phyloP scores from a whole-genome alignment of 1,140 invertebrate species.

The Psix sp. region DNA sequence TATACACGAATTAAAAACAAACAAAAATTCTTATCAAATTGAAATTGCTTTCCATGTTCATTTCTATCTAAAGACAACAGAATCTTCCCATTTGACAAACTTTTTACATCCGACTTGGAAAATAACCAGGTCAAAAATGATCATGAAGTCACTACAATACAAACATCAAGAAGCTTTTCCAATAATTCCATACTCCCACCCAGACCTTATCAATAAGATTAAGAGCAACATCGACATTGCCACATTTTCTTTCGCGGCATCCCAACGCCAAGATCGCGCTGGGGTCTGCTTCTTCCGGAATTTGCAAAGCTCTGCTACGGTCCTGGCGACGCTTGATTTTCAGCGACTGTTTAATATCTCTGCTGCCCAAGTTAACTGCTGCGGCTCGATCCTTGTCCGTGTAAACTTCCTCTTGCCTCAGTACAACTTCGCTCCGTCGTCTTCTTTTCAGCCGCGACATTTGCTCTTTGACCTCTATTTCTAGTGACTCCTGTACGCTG shows the following conservation, averaged over 20 bases:
- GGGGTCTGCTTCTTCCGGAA: slow-evolving; percentile 88
- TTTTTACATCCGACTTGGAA: no score
- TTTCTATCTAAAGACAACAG: no score
- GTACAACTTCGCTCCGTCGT: slow-evolving; percentile 66
- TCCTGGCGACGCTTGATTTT: slow-evolving; percentile 88
- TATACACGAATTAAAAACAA: no score
- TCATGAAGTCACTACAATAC: no score
- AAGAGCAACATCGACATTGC: slow-evolving; percentile 83
- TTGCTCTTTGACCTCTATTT: slow-evolving; percentile 75
- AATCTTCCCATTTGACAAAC: no score
- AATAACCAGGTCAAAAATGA: no score
- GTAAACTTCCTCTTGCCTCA: slow-evolving; percentile 85
- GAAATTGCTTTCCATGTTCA: no score
- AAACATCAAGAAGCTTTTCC: no score
- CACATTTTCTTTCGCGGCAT: slow-evolving; percentile 84
- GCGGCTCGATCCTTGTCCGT: slow-evolving; percentile 94
- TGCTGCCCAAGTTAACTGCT: slow-evolving; percentile 88
- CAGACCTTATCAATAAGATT: slow-evolving; percentile 88
- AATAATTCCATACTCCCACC: no score
- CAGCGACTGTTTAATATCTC: slow-evolving; percentile 90
- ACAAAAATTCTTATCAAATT: no score
- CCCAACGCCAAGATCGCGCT: slow-evolving; percentile 85
- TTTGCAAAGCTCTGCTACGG: slow-evolving; percentile 82
- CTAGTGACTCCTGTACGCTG: slow-evolving; percentile 34
- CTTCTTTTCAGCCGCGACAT: slow-evolving; percentile 75